phyloP scores from a whole-genome alignment of 2,797 vertebrate genomes.

The Babyrousa celebensis region DNA sequence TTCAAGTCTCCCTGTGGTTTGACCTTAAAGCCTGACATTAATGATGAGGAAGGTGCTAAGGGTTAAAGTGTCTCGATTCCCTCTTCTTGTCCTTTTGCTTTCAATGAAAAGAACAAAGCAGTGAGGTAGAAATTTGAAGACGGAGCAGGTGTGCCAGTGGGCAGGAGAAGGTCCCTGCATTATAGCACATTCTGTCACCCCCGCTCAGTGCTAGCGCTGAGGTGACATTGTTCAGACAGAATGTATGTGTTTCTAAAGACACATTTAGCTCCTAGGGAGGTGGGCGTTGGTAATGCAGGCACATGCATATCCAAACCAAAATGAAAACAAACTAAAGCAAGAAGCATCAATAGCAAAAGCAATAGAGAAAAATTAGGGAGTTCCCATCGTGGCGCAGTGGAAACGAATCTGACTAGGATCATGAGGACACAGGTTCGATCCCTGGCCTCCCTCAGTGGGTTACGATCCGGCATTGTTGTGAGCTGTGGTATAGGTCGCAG shows the following conservation, averaged over 20 bases:
- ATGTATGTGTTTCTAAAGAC: not conserved
- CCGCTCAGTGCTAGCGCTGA: not conserved
- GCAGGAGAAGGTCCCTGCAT: not conserved
- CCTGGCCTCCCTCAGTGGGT: no score
- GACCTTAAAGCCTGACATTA: not conserved
- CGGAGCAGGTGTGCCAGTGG: accelerated
- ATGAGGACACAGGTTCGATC: no score
- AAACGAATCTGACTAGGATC: no score
- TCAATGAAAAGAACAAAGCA: slow-evolving; percentile 34
- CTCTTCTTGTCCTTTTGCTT: slow-evolving; percentile 15
- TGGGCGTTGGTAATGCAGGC: not conserved
- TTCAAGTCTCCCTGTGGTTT: not conserved
- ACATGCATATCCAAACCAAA: slow-evolving; percentile 6
- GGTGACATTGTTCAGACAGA: not conserved
- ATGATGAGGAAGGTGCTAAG: not conserved
- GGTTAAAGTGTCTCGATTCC: not conserved
- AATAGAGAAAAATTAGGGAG: not conserved
- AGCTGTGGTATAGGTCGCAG: no score
- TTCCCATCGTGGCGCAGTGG: no score
- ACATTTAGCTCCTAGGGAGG: not conserved
- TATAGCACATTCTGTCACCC: not conserved
- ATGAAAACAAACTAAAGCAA: not conserved
- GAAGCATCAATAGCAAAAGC: not conserved
- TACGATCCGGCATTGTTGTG: no score
- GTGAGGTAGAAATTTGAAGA: not conserved